phyloP scores from a whole-genome alignment of 2,113 vertebrate genomes.

The Callopanchax toddi region DNA sequence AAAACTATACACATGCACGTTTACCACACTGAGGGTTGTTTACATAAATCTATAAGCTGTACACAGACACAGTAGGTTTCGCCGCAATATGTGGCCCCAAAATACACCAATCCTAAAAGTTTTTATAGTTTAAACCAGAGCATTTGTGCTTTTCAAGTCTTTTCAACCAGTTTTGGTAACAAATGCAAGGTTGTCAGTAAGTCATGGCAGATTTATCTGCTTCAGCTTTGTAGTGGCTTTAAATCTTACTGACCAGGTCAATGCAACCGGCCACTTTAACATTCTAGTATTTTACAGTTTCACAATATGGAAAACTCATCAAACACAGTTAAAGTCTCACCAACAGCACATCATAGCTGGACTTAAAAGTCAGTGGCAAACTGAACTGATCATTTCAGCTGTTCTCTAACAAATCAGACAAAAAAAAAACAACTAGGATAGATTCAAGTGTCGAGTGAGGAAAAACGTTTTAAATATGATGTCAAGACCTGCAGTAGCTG shows the following conservation, averaged over 20 bases:
- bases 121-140: slow-evolving; percentile 20
- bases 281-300: slow-evolving; percentile 64
- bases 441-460: too few species aligned
- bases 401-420: too few species aligned
- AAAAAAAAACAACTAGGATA: too few species aligned
- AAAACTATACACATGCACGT: slow-evolving; percentile 79
- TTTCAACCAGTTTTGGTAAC: slow-evolving; percentile 43
- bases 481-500: not conserved
- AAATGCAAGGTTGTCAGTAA: slow-evolving; percentile 40
- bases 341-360: slow-evolving; percentile 41
- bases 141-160: slow-evolving; percentile 73
- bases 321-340: slow-evolving; percentile 53
- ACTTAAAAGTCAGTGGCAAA: slow-evolving; percentile 15
- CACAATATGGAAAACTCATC: slow-evolving; percentile 75
- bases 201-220: slow-evolving; percentile 37
- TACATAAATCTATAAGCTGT: slow-evolving; percentile 65
- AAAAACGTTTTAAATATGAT: too few species aligned
- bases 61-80: slow-evolving; percentile 23
- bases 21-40: slow-evolving; percentile 66
- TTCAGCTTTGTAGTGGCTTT: slow-evolving; percentile 53
- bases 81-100: slow-evolving; percentile 56
- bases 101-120: slow-evolving; percentile 28
- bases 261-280: slow-evolving; percentile 48
- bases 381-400: too few species aligned
- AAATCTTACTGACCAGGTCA: slow-evolving; percentile 47